Percentiles rank a stretch among this genome's conserved stretches.
Conservation (phyloP, 2,888 invertebrate genomes). For the Tubulanus polymorphus region DNA sequence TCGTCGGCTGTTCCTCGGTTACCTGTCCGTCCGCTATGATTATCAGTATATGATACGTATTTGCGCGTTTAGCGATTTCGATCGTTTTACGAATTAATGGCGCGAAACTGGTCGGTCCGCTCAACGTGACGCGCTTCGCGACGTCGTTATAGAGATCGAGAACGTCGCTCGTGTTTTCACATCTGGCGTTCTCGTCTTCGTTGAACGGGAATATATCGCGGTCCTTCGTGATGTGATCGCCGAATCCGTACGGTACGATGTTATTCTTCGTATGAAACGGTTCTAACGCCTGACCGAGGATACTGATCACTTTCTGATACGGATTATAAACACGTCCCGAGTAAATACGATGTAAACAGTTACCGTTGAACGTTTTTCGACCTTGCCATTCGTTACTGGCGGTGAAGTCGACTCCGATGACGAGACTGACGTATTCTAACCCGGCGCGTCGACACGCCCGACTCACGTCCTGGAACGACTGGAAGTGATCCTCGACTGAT, state of each 20-base stretch:
- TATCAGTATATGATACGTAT: constrained; percentile 51
- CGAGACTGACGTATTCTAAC: constrained; percentile 54
- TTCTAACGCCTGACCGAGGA: constrained; percentile 45
- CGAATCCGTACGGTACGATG: constrained; percentile 50
- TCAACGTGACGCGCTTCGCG: constrained; percentile 51
- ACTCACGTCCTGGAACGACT: constrained; percentile 51
- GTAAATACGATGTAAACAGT: constrained; percentile 51
- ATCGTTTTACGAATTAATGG: constrained; percentile 57
- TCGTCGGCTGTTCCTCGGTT: constrained; percentile 54
- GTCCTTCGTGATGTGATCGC: constrained; percentile 42
- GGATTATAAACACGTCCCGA: constrained; percentile 53
- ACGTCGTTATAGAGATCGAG: constrained; percentile 53
- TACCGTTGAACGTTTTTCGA: constrained; percentile 54
- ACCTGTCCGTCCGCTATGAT: constrained; percentile 58
- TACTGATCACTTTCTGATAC: constrained; percentile 54
- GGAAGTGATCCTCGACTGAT: constrained; percentile 46
- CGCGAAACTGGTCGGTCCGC: constrained; percentile 58
- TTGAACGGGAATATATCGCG: constrained; percentile 42
- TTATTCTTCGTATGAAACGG: constrained; percentile 43
- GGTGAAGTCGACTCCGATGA: constrained; percentile 59
- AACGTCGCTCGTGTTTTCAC: constrained; percentile 43
- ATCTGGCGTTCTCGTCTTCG: constrained; percentile 28
- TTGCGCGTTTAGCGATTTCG: constrained; percentile 49
- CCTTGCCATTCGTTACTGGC: constrained; percentile 60
- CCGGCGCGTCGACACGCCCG: constrained; percentile 55